Evolutionary conservation across 2,113 vertebrate genomes (phyloP).

Genomic region (Protomyctophum bolini): DNA sequence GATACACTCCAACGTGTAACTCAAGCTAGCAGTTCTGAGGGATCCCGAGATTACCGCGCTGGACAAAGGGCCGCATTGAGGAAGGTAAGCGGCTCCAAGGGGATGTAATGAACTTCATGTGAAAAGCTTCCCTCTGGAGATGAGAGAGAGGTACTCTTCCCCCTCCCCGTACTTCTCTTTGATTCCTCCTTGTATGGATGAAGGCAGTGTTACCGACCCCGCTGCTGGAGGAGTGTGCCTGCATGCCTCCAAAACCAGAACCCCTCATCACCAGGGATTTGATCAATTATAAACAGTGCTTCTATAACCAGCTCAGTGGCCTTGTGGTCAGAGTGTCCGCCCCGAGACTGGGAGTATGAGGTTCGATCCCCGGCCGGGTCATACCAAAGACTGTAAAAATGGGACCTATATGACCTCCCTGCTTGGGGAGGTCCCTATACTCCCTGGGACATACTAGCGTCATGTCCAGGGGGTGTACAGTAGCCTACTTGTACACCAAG

Average conservation of each 20-base stretch:
- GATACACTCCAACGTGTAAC: slow-evolving; percentile 76
- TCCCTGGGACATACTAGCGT: too few relatives aligned
- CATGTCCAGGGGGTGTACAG: too few relatives aligned
- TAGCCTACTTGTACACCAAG: too few relatives aligned
- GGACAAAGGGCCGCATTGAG: slow-evolving; percentile 77
- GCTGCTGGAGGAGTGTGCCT: slow-evolving; percentile 1
- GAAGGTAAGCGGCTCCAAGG: slow-evolving; percentile 53
- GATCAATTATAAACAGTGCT: slow-evolving; percentile 15
- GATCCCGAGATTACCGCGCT: slow-evolving; percentile 70
- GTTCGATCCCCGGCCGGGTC: too few relatives aligned
- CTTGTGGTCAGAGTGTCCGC: too few relatives aligned
- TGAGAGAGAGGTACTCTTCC: slow-evolving; percentile 56
- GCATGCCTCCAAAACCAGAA: not conserved
- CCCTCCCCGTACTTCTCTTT: slow-evolving; percentile 32
- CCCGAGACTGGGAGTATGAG: too few relatives aligned
- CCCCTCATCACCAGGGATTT: slow-evolving; percentile 20
- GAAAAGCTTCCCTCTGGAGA: slow-evolving; percentile 72
- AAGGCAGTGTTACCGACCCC: slow-evolving; percentile 41
- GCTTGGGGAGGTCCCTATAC: too few relatives aligned
- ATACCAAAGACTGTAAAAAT: too few relatives aligned
- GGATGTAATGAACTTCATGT: slow-evolving; percentile 78
- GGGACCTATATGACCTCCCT: too few relatives aligned
- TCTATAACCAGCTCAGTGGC: too few relatives aligned
- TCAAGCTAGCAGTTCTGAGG: slow-evolving; percentile 72
- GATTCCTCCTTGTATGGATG: slow-evolving; percentile 40